These are phyloP conservation scores for Sminthurinus signatus DNA, from an alignment of 1,140 invertebrate genomes.

Conservation along the genomic window DNA sequence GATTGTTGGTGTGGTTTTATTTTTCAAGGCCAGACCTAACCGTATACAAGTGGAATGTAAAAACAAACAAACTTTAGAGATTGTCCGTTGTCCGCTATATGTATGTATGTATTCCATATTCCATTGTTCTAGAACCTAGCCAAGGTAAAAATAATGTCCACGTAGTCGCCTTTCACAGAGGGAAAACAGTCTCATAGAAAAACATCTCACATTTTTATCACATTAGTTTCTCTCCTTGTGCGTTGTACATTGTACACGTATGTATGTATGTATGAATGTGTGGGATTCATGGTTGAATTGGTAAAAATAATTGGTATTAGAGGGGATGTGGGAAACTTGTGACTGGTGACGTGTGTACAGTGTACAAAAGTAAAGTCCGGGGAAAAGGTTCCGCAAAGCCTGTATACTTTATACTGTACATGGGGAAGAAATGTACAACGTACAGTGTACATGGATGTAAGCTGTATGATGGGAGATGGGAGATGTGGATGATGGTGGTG, in stretches of 20 bases:
- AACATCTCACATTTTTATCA: neutral
- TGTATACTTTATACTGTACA: too few relatives aligned
- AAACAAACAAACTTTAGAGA: too few relatives aligned
- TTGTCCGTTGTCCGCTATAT: too few relatives aligned
- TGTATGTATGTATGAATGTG: neutral
- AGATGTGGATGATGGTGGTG: conserved; percentile 12
- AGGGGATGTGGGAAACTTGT: conserved; percentile 13
- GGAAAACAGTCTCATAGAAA: neutral
- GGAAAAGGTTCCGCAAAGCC: too few relatives aligned
- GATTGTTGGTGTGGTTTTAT: too few relatives aligned
- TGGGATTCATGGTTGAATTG: conserved; percentile 20
- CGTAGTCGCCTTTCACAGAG: neutral
- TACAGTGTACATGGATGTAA: too few relatives aligned
- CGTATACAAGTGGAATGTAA: too few relatives aligned
- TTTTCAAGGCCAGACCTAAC: too few relatives aligned
- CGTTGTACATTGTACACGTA: neutral
- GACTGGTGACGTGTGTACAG: neutral
- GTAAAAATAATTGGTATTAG: conserved; percentile 31
- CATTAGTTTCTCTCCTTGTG: neutral
- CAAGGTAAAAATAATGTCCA: neutral
- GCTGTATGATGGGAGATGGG: neutral
- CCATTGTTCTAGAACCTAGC: neutral
- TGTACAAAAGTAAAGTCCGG: too few relatives aligned
- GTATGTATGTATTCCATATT: neutral
- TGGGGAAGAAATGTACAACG: too few relatives aligned